These are phyloP conservation scores for Idaea straminata DNA, from an alignment of 2,888 invertebrate species.

Conservation along the genomic window DNA sequence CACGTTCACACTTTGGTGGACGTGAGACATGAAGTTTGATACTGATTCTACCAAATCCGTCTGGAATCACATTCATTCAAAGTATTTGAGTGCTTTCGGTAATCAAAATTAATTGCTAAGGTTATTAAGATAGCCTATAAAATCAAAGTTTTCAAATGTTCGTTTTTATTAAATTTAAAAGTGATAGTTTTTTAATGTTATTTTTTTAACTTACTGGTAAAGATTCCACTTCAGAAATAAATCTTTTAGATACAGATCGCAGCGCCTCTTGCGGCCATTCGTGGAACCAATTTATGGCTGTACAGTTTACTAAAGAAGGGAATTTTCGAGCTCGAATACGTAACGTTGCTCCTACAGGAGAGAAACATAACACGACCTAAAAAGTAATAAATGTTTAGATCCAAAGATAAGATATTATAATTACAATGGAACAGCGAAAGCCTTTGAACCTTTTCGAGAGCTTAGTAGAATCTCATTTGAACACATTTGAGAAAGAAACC, in stretches of 20 bases:
- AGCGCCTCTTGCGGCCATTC: slow-evolving; percentile 97
- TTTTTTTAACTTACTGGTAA: slow-evolving; percentile 78
- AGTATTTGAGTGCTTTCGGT: too few species aligned
- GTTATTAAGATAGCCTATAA: too few species aligned
- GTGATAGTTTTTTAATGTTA: too few species aligned
- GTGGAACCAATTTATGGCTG: slow-evolving; percentile 97
- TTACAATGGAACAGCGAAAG: too few species aligned
- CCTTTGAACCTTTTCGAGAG: too few species aligned
- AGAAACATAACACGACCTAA: slow-evolving; percentile 92
- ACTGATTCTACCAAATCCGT: slow-evolving; percentile 81
- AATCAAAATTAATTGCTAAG: too few species aligned
- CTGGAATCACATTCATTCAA: slow-evolving; percentile 53
- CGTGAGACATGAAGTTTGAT: slow-evolving; percentile 93
- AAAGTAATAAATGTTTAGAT: slow-evolving; percentile 3
- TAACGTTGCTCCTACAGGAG: slow-evolving; percentile 94
- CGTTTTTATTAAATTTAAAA: too few species aligned
- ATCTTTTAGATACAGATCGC: slow-evolving; percentile 91
- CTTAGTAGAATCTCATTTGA: too few species aligned
- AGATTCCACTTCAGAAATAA: slow-evolving; percentile 87
- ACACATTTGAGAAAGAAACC: too few species aligned
- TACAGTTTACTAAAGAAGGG: slow-evolving; percentile 95
- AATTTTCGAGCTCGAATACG: slow-evolving; percentile 94
- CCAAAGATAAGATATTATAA: neutral
- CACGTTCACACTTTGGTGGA: slow-evolving; percentile 92
- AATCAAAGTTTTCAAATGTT: too few species aligned